Conservation (phyloP, 1,140 invertebrate genomes). For the Brachionus sp. region DNA sequence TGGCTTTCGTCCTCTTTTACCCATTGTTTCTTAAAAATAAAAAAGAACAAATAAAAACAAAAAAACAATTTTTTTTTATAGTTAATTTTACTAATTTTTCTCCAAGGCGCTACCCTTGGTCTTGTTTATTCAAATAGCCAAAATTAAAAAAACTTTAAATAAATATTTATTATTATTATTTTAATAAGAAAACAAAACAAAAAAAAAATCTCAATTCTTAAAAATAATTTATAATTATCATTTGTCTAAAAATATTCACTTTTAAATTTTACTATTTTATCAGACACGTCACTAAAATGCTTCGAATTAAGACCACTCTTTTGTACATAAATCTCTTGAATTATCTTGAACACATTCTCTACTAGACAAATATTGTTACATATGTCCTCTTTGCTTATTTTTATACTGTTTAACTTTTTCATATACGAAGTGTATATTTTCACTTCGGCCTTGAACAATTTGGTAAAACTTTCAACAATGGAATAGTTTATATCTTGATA, state of each 20-base stretch:
- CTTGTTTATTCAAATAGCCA: background rate
- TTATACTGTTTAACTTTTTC: background rate
- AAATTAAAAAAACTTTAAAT: background rate
- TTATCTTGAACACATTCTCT: background rate
- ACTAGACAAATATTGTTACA: background rate
- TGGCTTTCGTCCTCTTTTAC: slow-evolving; percentile 45
- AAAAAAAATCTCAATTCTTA: background rate
- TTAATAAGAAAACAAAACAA: background rate
- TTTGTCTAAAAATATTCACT: slow-evolving; percentile 22
- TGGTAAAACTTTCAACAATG: slow-evolving; percentile 27
- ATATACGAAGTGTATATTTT: slow-evolving; percentile 15
- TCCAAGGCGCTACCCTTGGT: slow-evolving; percentile 8
- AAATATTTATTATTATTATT: slow-evolving; percentile 12
- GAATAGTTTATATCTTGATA: slow-evolving; percentile 31
- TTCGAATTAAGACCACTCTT: slow-evolving; percentile 9
- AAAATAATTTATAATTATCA: background rate
- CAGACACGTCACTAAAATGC: slow-evolving; percentile 18
- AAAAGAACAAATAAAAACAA: background rate
- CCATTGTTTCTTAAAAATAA: slow-evolving; percentile 32
- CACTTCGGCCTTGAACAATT: slow-evolving; percentile 25
- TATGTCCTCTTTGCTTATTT: slow-evolving; percentile 1
- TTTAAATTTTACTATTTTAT: slow-evolving; percentile 31
- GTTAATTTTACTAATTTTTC: background rate
- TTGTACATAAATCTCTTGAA: background rate
- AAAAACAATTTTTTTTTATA: background rate